These are phyloP conservation scores for Glaucopsyche alexis DNA, from an alignment of 2,888 invertebrate genomes.

Conservation along the genomic window DNA sequence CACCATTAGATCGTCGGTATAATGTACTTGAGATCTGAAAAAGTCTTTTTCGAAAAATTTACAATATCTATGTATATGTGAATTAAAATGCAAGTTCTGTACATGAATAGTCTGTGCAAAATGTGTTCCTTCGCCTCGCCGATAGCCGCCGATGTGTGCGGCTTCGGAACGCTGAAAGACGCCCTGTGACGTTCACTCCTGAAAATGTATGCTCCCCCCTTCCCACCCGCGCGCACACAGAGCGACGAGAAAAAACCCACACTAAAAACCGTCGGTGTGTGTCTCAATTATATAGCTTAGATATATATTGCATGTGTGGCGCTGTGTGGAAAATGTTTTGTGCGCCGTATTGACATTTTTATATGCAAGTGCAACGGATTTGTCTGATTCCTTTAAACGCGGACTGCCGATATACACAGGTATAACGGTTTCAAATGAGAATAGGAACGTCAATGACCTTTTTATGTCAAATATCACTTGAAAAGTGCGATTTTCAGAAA, in stretches of 20 bases:
- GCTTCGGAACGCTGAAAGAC: slow-evolving; percentile 77
- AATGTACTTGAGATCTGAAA: too few relatives aligned
- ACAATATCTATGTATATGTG: too few relatives aligned
- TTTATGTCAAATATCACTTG: too few relatives aligned
- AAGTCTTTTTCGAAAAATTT: too few relatives aligned
- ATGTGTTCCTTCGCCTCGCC: slow-evolving; percentile 77
- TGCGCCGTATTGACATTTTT: slow-evolving; percentile 76
- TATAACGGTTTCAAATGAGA: too few relatives aligned
- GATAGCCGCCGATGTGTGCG: slow-evolving; percentile 77
- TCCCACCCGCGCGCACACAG: slow-evolving; percentile 46
- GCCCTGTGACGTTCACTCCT: slow-evolving; percentile 76
- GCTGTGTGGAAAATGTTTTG: slow-evolving; percentile 47
- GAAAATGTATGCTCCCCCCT: slow-evolving; percentile 70
- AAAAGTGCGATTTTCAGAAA: too few relatives aligned
- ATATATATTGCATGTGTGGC: slow-evolving; percentile 53
- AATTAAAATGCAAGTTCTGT: slow-evolving; percentile 34
- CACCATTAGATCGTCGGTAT: too few relatives aligned
- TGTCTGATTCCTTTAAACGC: slow-evolving; percentile 38
- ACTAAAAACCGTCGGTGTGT: slow-evolving; percentile 39
- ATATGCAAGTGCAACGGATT: slow-evolving; percentile 63
- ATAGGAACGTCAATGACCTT: too few relatives aligned
- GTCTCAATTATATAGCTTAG: slow-evolving; percentile 64
- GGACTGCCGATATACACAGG: slow-evolving; percentile 32
- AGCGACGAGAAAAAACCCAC: slow-evolving; percentile 56
- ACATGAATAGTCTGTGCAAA: slow-evolving; percentile 50